Base-by-base conservation (phyloP, 2,113 vertebrate genomes). In the Silurus glanis region DNA sequence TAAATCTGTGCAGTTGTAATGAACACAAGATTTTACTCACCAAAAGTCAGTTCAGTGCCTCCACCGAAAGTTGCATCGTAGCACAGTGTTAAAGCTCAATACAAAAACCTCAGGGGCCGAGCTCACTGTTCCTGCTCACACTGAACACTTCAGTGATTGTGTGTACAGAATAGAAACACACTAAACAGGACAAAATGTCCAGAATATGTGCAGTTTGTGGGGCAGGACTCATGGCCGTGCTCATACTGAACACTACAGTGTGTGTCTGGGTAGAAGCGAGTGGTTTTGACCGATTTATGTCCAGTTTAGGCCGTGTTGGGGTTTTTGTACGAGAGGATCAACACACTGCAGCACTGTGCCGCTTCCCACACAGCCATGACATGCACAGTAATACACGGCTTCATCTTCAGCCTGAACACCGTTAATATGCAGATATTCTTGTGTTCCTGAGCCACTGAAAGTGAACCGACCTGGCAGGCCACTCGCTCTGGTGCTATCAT, bases 351-450 rank as follows among this genome's bases (percentile, higher is more conserved):
- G 75, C 75, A 80, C 61, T 58, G 84, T 85, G 75, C 49, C 49
- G 0, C 12, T 14, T 7, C 53, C 1, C 2, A 0, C 62, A 71
- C 76, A 86, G 21, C 3, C 3, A 9, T 86, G 85, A 13, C 85
- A 86, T 28, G 79, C 78, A 16, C 85, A 82, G 67, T 86, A 86
- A 82, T 81, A 86, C 12, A 79, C 74, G 12, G 83, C 83, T 78
- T 79, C 74, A 45, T 85, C 83, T 78, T 85, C 83, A 64, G 84
- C 84, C 76, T 85, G 51, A 71, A 85, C 84, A 45, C 84, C 17
- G 21, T 80, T 86, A 53, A 86, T 86, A 53, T 86, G 67, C 5
- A 86, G 85, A 53, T 82, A 82, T 62, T 61, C 79, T 51, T 86
- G 85, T 0, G 66, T 53, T 61, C 78, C 45, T 23, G 79, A 82